Percentiles rank a stretch among this genome's conserved stretches.
Evolutionary conservation across 2,113 vertebrate genomes (phyloP).

Genomic region (Neodontobutis hainanensis): DNA sequence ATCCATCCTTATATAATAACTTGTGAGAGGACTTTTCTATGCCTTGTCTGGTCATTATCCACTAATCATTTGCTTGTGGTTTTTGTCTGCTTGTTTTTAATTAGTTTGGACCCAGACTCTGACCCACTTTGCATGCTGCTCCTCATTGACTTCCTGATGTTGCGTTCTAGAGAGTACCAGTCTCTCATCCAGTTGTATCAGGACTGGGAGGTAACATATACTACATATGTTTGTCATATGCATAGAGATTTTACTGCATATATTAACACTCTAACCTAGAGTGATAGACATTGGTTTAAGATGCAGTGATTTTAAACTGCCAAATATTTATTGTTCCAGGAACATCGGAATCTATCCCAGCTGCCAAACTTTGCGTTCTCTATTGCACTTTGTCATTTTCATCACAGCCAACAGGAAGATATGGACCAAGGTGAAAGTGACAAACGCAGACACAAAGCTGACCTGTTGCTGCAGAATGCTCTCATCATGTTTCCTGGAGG

Average conservation of each 20-base stretch:
- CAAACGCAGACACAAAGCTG: conserved; percentile 75
- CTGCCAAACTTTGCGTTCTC: conserved; percentile 98
- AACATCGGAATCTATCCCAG: conserved; percentile 92
- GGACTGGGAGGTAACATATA: conserved; percentile 91
- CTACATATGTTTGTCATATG: background rate
- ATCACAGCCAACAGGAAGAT: conserved; percentile 89
- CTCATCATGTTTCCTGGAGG: conserved; percentile 94
- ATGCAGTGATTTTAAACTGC: background rate
- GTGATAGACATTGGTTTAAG: background rate
- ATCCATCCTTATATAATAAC: too few relatives aligned
- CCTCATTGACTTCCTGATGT: conserved; percentile 87
- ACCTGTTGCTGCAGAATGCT: conserved; percentile 82
- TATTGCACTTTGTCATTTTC: conserved; percentile 87
- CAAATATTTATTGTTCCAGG: conserved; percentile 68
- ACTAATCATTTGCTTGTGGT: conserved; percentile 4
- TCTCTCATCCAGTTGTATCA: conserved; percentile 87
- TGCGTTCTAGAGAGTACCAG: conserved; percentile 87
- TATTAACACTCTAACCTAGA: background rate
- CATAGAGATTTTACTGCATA: background rate
- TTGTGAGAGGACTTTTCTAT: background rate
- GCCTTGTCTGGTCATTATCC: background rate
- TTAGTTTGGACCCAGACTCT: conserved; percentile 91
- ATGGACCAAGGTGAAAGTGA: conserved; percentile 77
- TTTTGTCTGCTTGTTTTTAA: conserved; percentile 10
- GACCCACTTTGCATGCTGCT: conserved; percentile 94